Conservation (phyloP, 2,888 invertebrate genomes). For the Cyclophora punctaria region DNA sequence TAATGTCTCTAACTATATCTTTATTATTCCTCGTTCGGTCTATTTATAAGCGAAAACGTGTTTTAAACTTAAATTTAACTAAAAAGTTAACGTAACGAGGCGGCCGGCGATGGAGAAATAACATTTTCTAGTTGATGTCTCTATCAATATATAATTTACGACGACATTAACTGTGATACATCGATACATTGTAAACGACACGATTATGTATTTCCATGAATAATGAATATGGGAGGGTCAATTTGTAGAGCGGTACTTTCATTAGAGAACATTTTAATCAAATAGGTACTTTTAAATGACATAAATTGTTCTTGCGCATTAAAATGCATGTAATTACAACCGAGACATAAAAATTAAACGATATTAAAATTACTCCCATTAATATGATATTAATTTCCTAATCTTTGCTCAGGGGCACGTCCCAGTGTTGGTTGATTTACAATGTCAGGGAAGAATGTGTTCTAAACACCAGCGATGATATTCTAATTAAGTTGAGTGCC, state of each 20-base stretch:
- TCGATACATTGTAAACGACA: conserved; percentile 34
- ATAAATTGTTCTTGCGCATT: conserved; percentile 61
- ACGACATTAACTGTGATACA: conserved; percentile 34
- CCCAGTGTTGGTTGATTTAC: conserved; percentile 58
- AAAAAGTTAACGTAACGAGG: conserved; percentile 12
- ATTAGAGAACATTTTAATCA: conserved; percentile 45
- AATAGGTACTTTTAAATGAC: conserved; percentile 39
- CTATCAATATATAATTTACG: conserved; percentile 33
- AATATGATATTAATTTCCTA: conserved; percentile 66
- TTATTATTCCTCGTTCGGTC: conserved; percentile 6
- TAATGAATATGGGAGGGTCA: conserved; percentile 41
- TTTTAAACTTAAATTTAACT: conserved; percentile 3
- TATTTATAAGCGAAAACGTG: conserved; percentile 5
- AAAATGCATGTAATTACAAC: conserved; percentile 59
- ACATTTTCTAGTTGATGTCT: conserved; percentile 22
- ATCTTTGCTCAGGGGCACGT: conserved; percentile 59
- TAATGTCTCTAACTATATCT: conserved; percentile 33
- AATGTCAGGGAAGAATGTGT: conserved; percentile 28
- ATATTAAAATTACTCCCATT: conserved; percentile 62
- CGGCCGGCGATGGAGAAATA: conserved; percentile 4
- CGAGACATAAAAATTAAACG: conserved; percentile 53
- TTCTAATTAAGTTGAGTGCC: conserved; percentile 73
- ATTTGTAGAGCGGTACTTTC: conserved; percentile 48
- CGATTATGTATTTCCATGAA: conserved; percentile 29
- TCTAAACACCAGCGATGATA: conserved; percentile 27